Evolutionary conservation across 2,797 vertebrate genomes (phyloP), one percentile per base, ranked within the genome.

Genomic region (Chrysocyon brachyurus): DNA sequence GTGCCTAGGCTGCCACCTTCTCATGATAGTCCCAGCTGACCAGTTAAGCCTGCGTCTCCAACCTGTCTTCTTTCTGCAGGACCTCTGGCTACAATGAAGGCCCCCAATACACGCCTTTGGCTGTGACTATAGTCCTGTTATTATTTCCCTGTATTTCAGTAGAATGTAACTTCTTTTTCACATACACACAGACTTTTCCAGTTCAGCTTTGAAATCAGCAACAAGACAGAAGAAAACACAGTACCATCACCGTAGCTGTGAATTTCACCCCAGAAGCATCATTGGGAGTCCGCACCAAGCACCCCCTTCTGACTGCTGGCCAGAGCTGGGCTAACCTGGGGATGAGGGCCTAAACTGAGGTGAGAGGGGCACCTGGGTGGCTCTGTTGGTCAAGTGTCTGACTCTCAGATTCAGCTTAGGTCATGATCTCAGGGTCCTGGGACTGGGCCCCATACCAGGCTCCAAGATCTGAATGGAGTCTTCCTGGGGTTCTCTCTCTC

Each of bases 331-430:
- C 26, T 57, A 24, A 33, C 16, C 33, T 31, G 31, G 66, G 36
- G 52, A 5, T 24, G 26, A 85, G n/a, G 6, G 24, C 56, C 57
- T 83, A 15, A 64, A 17, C 3, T 0, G 1, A n/a, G 22, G 66
- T 68, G 17, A 33, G n/a, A 68, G n/a, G n/a, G n/a, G 17, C 3
- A 8, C 16, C 8, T 21, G 66, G n/a, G n/a, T 33, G 31, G 9
- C 31, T 33, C 3, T 0, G 66, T 5, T 4, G 9, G 17, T 33
- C 33, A 17, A 68, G 66, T 1, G 17, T 33, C 66, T 2, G 4
- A 21, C 66, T 19, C 64, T 64, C 17, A 31, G 31, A 17, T 66
- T 66, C 15, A 6, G 31, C 31, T 66, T n/a, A 33, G 66, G 66
- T 68, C 66, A 33, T 33, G 66, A 68, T 68, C n/a, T 68, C 8